Evolutionary conservation across 2,888 invertebrate genomes (phyloP), one percentile per base, ranked within the genome.

Genomic region (Allolobophora icterica): DNA sequence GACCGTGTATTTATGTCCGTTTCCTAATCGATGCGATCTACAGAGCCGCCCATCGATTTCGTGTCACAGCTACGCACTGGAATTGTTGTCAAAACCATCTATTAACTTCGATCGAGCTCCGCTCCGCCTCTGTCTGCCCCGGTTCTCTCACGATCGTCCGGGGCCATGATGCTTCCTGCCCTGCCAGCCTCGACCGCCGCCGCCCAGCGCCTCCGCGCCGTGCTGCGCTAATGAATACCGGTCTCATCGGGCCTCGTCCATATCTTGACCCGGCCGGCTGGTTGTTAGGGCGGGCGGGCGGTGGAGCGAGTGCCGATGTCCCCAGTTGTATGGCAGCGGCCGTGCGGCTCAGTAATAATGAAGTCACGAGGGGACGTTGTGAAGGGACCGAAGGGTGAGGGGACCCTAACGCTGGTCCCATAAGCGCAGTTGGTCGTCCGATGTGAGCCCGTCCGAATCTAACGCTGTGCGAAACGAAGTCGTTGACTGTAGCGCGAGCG

Each of bases 191-290:
- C 8, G 30, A 71, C 71, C 30, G 71, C 71, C 71, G 17, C 30
- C 71, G n/a, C 45, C 17, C 45, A 45, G 45, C 1, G 6, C 71
- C 52, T 1, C 52, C 4, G 24, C 21, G 52, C 4, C 24, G n/a
- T 83, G 52, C 84, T 40, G 84, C 90, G 84, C 84, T 83, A 71
- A 90, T 84, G 90, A 84, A 90, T 90, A 45, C 42, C 6, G 42
- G 40, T 38, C 84, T 33, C 71, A n/a, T 24, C 21, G 38, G 71
- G 40, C 45, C 45, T 84, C 83, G 84, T 40, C 87, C 42, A 40
- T 90, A 90, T 83, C 45, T 33, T 38, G 35, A 71, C 71, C 71
- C 71, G 71, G 71, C 11, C 71, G 71, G 17, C 4, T 6, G 71
- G 6, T 52, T n/a, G n/a, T 2, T 24, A 21, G 52, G 24, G 17